Base-by-base conservation (phyloP, 2,888 invertebrate species). In the Leptura quadrifasciata region DNA sequence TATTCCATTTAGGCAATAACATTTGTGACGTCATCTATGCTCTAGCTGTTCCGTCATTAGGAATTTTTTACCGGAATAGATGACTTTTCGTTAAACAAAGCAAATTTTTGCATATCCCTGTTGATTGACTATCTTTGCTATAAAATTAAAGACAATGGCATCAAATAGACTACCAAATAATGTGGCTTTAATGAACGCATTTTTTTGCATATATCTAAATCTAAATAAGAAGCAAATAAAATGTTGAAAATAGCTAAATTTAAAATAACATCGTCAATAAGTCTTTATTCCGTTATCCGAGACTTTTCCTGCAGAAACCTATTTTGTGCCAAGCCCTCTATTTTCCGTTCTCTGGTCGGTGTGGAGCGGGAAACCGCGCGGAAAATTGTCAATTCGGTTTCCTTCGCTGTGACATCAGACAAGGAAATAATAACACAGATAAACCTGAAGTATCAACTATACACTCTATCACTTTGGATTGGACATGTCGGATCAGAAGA, bases 301-400 rank as follows among this genome's bases (percentile, higher is more conserved):
- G 78, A 77, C 76, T 83, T 79, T 84, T 80, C 83, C 81, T 81
- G 80, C 81, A 82, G 83, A 85, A 83, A 84, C 83, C 84, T 84
- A 84, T 80, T 84, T 87, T 83, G 83, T 83, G 83, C 82, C 86
- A 84, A 86, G 86, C 86, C 85, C 82, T 84, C 86, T 82, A 87
- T 86, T 87, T 87, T 86, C 86, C 84, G 85, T 85, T 83, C 70
- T 70, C 60, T 60, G 70, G 60, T 60, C 58, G 70, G 85, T 85
- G 85, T 82, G 84, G 77, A 81, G 78, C 75, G 79, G 91, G 91
- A 92, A 93, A 92, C 92, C 92, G 91, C 90, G 91, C 92, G 93
- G 92, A 93, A 93, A 93, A 93, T 93, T 93, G 92, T 90, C 93
- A 92, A 92, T 93, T 92, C 91, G 91, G 85, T 85, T 86, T 85